phyloP scores from a whole-genome alignment of 2,888 invertebrate species.

The Heteropelma amictum region DNA sequence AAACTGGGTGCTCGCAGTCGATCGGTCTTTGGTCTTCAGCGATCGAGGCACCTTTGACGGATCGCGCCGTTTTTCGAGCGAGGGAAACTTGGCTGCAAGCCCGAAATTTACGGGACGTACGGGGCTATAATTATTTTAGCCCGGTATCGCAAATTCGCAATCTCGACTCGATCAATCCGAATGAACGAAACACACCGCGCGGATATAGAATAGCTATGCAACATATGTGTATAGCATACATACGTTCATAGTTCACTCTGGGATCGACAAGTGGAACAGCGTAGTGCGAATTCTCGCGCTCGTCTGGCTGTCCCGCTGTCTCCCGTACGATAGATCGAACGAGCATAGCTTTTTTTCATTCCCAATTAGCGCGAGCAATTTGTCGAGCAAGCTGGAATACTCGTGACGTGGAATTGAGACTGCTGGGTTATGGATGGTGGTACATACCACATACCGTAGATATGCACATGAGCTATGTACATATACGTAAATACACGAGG shows the following conservation, averaged over 20 bases:
- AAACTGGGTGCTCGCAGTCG: too few relatives aligned
- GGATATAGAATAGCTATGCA: background rate
- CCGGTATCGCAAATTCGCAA: constrained; percentile 29
- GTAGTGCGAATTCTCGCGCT: constrained; percentile 34
- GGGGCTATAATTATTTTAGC: constrained; percentile 10
- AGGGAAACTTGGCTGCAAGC: too few relatives aligned
- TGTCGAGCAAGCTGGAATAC: constrained; percentile 66
- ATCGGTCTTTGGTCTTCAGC: too few relatives aligned
- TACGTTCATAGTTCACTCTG: background rate
- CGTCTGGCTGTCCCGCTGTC: constrained; percentile 40
- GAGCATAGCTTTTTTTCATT: constrained; percentile 54
- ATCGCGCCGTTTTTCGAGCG: background rate
- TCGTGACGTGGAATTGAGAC: constrained; percentile 47
- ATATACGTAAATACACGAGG: constrained; percentile 13
- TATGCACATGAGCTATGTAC: background rate
- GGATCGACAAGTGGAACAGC: constrained; percentile 50
- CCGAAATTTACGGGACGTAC: background rate
- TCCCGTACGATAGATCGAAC: constrained; percentile 40
- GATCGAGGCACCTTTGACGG: background rate
- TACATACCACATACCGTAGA: constrained; percentile 14
- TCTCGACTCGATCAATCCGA: constrained; percentile 24
- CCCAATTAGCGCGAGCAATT: constrained; percentile 71
- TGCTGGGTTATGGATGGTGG: constrained; percentile 2
- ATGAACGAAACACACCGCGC: constrained; percentile 1
- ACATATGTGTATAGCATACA: background rate